Conservation (phyloP, 2,888 invertebrate species). For the Eremobia ochroleuca region DNA sequence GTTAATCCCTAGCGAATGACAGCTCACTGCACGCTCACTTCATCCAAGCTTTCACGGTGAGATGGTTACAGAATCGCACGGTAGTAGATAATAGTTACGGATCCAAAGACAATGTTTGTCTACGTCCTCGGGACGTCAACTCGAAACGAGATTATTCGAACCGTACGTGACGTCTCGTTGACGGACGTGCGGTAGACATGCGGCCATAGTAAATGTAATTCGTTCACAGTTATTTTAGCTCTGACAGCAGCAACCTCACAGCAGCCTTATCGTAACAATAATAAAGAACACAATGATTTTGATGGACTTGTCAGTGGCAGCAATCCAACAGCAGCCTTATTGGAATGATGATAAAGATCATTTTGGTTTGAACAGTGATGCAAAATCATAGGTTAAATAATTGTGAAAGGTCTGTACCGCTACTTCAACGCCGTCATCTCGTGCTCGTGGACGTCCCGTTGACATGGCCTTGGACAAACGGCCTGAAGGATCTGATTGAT, state of each 20-base stretch:
- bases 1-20: no score
- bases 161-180: not conserved
- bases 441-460: not conserved
- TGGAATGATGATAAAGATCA: not conserved
- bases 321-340: not conserved
- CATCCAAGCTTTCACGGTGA: no score
- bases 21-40: no score
- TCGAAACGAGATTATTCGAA: not conserved
- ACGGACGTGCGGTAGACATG: not conserved
- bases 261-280: not conserved
- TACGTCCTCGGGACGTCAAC: not conserved
- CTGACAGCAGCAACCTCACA: not conserved
- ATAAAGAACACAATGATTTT: not conserved
- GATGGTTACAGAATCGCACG: no score
- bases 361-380: not conserved
- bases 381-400: not conserved
- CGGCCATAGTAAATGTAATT: not conserved
- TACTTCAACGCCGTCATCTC: not conserved
- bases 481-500: not conserved
- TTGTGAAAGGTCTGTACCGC: not conserved
- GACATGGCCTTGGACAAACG: not conserved
- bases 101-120: not conserved
- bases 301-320: not conserved
- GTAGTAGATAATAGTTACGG: no score
- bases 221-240: not conserved